Evolutionary conservation across 2,888 invertebrate species (phyloP), one percentile per base, ranked within the genome.

Genomic region (Cheilosia pagana): DNA sequence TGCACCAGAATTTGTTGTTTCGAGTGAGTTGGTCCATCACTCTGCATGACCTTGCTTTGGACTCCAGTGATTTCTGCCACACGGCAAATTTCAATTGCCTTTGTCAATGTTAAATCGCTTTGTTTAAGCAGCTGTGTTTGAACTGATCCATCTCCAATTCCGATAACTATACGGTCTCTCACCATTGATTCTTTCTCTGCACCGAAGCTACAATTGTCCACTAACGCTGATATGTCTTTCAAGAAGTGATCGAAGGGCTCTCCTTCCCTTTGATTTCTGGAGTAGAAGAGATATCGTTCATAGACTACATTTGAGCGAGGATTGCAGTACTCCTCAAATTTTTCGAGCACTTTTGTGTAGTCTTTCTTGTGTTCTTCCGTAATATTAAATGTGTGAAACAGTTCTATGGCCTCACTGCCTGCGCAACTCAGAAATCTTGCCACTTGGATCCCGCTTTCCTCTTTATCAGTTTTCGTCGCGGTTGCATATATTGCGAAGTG

Each of bases 41-140:
- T 59, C 43, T 72, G 59, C 59, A 59, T 39, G 14, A 59, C 31
- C 60, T 23, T 23, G 23, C 23, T 62, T 35, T 70, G 39, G 0
- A 16, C 59, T 59, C 57, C 53, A 19, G 62, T 65, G 25, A 78
- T 78, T 16, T 72, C 72, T 28, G 72, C 60, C 5, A 62, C 72
- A 12, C 62, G 62, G 43, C 41, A 62, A n/a, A 62, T 72, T 53
- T 72, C 62, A 14, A 72, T 62, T 3, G 71, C 52, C 28, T 63
- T 23, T 1, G 19, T 19, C 25, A 74, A 25, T 21, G 71, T 71
- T n/a, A 71, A 43, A 14, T 74, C 63, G 53, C 48, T 62, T 43
- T 74, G 43, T 35, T 72, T 62, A 0, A 62, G 41, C 14, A 65
- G 12, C 39, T 63, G 45, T 2, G 62, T 39, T 23, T 62, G 53